Evolutionary conservation across 2,113 vertebrate species (phyloP).

Genomic region (Nibea coibor): DNA sequence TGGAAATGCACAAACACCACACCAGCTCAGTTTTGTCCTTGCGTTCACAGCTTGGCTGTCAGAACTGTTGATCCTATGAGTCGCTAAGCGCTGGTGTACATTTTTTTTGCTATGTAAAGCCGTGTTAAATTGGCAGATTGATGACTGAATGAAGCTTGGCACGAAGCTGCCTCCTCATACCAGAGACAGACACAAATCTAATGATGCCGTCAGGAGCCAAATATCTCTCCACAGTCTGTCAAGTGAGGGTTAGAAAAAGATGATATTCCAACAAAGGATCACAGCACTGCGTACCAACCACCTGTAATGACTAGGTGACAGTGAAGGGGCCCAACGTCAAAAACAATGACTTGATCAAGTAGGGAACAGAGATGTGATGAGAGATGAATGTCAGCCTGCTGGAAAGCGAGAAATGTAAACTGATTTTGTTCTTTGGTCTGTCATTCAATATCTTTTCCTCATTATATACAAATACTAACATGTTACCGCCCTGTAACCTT

Average conservation of each 20-base stretch:
- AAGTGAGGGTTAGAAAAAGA: background rate
- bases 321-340: background rate
- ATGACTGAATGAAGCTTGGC: background rate
- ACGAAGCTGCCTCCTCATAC: background rate
- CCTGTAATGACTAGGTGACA: slow-evolving; percentile 34
- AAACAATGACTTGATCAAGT: slow-evolving; percentile 16
- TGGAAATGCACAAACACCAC: too few relatives aligned
- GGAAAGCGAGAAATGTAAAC: background rate
- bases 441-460: background rate
- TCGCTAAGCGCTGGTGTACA: too few relatives aligned
- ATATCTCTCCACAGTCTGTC: background rate
- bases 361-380: background rate
- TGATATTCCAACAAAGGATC: background rate
- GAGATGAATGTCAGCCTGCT: slow-evolving; percentile 10
- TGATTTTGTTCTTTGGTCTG: background rate
- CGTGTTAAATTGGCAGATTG: background rate
- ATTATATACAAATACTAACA: background rate
- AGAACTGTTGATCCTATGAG: too few relatives aligned
- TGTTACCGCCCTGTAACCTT: background rate
- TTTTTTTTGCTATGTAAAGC: too few relatives aligned
- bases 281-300: background rate
- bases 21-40: too few relatives aligned
- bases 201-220: slow-evolving; percentile 2
- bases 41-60: too few relatives aligned
- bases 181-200: background rate